phyloP scores from a whole-genome alignment of 2,888 invertebrate genomes.

The Hipparchia semele region DNA sequence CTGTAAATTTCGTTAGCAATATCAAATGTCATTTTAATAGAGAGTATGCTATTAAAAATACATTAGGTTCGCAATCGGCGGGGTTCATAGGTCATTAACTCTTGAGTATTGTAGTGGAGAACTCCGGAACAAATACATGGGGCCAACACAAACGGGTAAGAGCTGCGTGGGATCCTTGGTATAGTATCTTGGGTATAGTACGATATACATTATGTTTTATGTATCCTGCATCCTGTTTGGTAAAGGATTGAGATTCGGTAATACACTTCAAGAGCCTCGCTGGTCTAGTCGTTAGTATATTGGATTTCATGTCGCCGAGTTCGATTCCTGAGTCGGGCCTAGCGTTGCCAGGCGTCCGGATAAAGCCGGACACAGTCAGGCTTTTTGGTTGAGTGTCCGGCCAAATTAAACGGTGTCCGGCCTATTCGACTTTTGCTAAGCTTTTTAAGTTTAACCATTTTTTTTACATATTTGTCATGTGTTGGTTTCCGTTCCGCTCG shows the following conservation, averaged over 20 bases:
- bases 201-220: slow-evolving; percentile 1
- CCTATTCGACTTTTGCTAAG: too few relatives aligned
- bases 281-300: too few relatives aligned
- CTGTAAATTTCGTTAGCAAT: slow-evolving; percentile 62
- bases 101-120: slow-evolving; percentile 53
- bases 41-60: slow-evolving; percentile 76
- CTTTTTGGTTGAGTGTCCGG: too few relatives aligned
- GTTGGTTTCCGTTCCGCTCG: too few relatives aligned
- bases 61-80: slow-evolving; percentile 68
- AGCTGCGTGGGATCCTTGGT: slow-evolving; percentile 15
- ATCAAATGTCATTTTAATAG: slow-evolving; percentile 73
- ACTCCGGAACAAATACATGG: slow-evolving; percentile 35
- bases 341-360: too few relatives aligned
- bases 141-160: slow-evolving; percentile 29
- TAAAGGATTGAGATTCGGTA: not conserved
- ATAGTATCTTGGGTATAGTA: too few relatives aligned
- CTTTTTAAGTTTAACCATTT: too few relatives aligned
- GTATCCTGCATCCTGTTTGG: slow-evolving; percentile 4
- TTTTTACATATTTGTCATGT: too few relatives aligned
- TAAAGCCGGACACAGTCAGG: too few relatives aligned
- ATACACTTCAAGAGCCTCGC: not conserved
- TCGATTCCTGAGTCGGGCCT: too few relatives aligned
- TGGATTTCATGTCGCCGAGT: too few relatives aligned
- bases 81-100: slow-evolving; percentile 74
- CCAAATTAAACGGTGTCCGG: too few relatives aligned